Conservation (phyloP, 1,140 invertebrate genomes). For the Diprion similis region DNA sequence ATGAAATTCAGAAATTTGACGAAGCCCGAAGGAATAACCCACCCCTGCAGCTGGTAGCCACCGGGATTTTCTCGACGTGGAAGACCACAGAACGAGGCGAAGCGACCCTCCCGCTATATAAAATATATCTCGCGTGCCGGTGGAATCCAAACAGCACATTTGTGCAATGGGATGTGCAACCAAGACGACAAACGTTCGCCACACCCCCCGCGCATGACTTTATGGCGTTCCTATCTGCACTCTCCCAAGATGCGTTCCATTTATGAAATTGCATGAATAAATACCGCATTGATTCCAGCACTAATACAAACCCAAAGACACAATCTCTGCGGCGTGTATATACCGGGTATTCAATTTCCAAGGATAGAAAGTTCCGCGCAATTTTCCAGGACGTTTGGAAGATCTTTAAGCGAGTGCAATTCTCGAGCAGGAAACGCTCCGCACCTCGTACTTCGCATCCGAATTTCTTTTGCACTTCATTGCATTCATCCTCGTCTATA, state of each 20-base stretch:
- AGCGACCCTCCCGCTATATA: conserved; percentile 30
- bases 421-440: too few species aligned
- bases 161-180: conserved; percentile 52
- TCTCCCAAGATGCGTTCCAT: conserved; percentile 38
- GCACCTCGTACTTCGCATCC: too few species aligned
- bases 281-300: conserved; percentile 20
- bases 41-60: too few species aligned
- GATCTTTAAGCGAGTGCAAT: not conserved
- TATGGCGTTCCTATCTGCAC: conserved; percentile 6
- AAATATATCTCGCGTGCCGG: conserved; percentile 45
- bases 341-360: not conserved
- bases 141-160: conserved; percentile 53
- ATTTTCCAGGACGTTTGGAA: too few species aligned
- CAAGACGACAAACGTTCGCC: not conserved
- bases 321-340: not conserved
- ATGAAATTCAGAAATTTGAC: too few species aligned
- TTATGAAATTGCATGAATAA: conserved; percentile 56
- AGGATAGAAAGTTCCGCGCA: too few species aligned
- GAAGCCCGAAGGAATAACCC: too few species aligned
- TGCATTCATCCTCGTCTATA: too few species aligned
- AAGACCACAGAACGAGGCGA: not conserved
- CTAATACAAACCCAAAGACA: not conserved
- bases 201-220: not conserved
- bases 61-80: too few species aligned
- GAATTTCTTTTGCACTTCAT: too few species aligned